Evolutionary conservation across 1,140 invertebrate species (phyloP), one percentile per base, ranked within the genome.

Genomic region (Argopecten irradians): DNA sequence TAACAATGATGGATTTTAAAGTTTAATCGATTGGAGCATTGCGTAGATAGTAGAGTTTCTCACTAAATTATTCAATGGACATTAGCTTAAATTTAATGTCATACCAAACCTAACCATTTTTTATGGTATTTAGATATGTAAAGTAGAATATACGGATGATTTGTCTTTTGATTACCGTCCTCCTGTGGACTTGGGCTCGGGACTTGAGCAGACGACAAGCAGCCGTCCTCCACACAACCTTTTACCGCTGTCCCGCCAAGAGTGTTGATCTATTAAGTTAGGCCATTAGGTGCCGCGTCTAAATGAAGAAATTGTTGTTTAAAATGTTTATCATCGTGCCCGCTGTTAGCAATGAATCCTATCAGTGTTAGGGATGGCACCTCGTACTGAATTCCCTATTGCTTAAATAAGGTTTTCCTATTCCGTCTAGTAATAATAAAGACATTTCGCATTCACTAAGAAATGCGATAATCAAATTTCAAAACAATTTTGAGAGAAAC

Each of bases 281-380:
- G 55, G n/a, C 55, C 55, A 71, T 71, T 71, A 71, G 1, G 22
- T 71, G n/a, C 28, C 55, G 55, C 55, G 55, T 71, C 55, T 71
- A 71, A n/a, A 71, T 71, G 55, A 71, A 71, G 55, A 71, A 71
- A 71, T 71, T 71, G 55, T 71, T n/a, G 55, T 71, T 71, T 71
- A 71, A 71, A 71, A 71, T 71, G 55, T 71, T 71, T 71, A 71
- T 71, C 55, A 71, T 71, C 55, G 55, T 71, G 55, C 55, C 55
- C 55, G 55, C 55, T 71, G 55, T 71, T 71, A n/a, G 28, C 22
- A 71, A 71, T 71, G 55, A 71, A 71, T 71, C 22, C 55, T 71
- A 22, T 28, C 0, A n/a, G 55, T 71, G 55, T 71, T 8, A 5
- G 28, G 55, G 28, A n/a, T n/a, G 11, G 8, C 55, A 71, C 55